Evolutionary conservation across 2,113 vertebrate genomes (phyloP).

Genomic region (Camarhynchus parvulus): DNA sequence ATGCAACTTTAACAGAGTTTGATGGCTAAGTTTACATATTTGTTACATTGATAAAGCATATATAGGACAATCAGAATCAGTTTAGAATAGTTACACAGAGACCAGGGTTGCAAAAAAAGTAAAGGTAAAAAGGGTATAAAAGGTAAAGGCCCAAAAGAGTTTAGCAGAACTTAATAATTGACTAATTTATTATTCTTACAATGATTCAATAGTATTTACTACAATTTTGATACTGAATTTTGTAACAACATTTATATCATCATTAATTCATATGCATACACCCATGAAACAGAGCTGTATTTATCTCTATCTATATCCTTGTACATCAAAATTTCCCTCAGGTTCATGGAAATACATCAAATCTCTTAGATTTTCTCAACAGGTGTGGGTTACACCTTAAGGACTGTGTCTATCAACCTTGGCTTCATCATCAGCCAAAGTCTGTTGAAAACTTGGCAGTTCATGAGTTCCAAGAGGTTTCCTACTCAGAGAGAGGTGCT

Average conservation of each 20-base stretch:
- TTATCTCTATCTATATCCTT: not conserved
- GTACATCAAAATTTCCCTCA: not conserved
- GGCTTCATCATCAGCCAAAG: not conserved
- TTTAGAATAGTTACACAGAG: not conserved
- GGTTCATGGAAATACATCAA: not conserved
- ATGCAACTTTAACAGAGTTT: not conserved
- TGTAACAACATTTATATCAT: not conserved
- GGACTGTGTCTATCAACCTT: not conserved
- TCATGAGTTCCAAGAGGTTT: not conserved
- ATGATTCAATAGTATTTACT: not conserved
- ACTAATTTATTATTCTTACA: not conserved
- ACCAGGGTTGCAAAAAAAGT: fast-evolving
- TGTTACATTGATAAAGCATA: not conserved
- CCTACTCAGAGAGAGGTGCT: not conserved
- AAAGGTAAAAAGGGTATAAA: not conserved
- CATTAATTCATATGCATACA: not conserved
- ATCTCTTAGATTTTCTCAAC: not conserved
- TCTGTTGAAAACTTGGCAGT: not conserved
- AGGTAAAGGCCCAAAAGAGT: not conserved
- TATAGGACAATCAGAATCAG: not conserved
- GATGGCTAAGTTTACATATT: not conserved
- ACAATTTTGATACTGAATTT: not conserved
- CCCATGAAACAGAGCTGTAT: not conserved
- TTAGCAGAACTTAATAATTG: not conserved
- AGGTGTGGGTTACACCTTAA: not conserved